These are phyloP conservation scores for Cariama cristata DNA, from an alignment of 2,113 vertebrate species.

Conservation along the genomic window DNA sequence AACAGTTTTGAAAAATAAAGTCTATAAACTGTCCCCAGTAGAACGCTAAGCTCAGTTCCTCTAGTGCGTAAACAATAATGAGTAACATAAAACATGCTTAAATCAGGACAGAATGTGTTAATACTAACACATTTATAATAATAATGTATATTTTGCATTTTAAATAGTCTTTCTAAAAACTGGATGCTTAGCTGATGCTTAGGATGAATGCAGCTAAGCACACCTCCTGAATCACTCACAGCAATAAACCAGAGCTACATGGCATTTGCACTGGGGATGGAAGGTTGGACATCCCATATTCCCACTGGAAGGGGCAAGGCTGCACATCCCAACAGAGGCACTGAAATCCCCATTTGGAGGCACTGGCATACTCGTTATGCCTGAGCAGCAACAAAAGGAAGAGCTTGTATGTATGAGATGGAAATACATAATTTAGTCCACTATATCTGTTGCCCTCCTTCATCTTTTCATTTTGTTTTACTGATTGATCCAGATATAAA, in stretches of 20 bases:
- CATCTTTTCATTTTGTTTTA: constrained; percentile 29
- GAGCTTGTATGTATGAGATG: background rate
- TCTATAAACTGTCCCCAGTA: background rate
- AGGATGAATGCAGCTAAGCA: background rate
- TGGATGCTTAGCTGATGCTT: background rate
- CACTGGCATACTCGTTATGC: background rate
- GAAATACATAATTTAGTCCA: constrained; percentile 41
- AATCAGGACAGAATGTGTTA: background rate
- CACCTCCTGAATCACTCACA: background rate
- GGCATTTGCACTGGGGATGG: background rate
- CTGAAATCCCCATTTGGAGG: background rate
- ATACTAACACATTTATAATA: background rate
- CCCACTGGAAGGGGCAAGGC: background rate
- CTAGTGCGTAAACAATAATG: background rate
- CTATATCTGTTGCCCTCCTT: background rate
- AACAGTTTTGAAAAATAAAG: background rate
- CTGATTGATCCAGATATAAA: constrained; percentile 58
- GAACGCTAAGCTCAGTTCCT: background rate
- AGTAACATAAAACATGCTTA: background rate
- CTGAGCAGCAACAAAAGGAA: background rate
- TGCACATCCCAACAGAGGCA: background rate
- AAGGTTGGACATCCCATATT: background rate
- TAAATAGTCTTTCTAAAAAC: background rate
- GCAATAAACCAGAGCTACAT: background rate
- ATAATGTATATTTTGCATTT: background rate